These are phyloP conservation scores for Euborellia annulipes DNA, from an alignment of 1,140 invertebrate genomes.

Conservation along the genomic window DNA sequence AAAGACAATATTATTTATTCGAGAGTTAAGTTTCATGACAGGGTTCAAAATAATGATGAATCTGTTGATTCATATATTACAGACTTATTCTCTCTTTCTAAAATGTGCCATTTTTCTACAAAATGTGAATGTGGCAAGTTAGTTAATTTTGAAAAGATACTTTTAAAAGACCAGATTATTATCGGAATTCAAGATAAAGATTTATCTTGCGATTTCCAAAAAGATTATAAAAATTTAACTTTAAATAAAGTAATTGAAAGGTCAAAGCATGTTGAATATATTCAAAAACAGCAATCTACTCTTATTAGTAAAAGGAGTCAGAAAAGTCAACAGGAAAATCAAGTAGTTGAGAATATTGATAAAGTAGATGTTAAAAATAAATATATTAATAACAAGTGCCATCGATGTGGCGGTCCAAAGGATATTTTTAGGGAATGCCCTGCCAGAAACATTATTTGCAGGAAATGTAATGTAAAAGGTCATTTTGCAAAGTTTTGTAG, in stretches of 20 bases:
- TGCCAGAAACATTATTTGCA: neutral
- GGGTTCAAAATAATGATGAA: neutral
- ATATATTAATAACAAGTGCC: neutral
- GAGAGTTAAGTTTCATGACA: neutral
- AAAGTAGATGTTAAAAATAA: neutral
- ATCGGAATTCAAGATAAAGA: neutral
- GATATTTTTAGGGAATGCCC: neutral
- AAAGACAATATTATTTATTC: neutral
- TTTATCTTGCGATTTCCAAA: neutral
- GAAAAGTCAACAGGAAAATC: neutral
- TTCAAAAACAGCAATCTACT: no score
- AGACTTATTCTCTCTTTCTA: neutral
- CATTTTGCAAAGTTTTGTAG: neutral
- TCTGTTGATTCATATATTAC: conserved; percentile 3
- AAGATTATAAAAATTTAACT: neutral
- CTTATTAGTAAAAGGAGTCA: neutral
- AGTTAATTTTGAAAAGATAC: neutral
- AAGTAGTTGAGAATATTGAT: neutral
- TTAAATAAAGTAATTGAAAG: neutral
- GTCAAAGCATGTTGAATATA: neutral
- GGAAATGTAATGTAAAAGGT: neutral
- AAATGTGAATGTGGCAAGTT: conserved; percentile 1
- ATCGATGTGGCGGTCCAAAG: neutral
- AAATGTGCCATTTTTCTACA: no score
- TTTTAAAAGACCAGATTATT: neutral